Conservation (phyloP, 2,888 invertebrate genomes). For the Pyrocoelia pectoralis region DNA sequence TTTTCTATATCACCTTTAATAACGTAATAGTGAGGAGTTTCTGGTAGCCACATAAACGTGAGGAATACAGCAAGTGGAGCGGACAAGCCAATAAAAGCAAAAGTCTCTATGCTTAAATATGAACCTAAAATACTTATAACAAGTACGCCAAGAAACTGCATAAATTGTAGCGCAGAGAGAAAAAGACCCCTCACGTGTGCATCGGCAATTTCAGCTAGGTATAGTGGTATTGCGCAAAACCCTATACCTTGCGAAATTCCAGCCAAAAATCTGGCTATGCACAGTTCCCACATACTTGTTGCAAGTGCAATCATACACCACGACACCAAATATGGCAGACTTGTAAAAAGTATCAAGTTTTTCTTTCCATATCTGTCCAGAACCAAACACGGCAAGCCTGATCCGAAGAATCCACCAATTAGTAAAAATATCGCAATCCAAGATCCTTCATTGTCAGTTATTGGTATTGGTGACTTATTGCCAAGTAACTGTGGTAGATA, state of each 20-base stretch:
- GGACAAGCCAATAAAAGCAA: slow-evolving; percentile 63
- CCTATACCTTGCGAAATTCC: slow-evolving; percentile 64
- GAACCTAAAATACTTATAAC: slow-evolving; percentile 69
- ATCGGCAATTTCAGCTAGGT: slow-evolving; percentile 69
- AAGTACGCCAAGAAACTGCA: slow-evolving; percentile 61
- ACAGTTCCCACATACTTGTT: slow-evolving; percentile 64
- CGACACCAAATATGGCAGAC: slow-evolving; percentile 69
- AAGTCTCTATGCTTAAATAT: slow-evolving; percentile 64
- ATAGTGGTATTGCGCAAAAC: slow-evolving; percentile 64
- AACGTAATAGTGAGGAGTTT: slow-evolving; percentile 64
- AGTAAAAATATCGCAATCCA: slow-evolving; percentile 73
- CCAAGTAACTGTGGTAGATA: slow-evolving; percentile 64
- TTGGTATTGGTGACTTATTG: slow-evolving; percentile 59
- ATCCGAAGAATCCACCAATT: slow-evolving; percentile 70
- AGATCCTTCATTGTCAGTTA: slow-evolving; percentile 64
- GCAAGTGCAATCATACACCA: slow-evolving; percentile 71
- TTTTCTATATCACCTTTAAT: slow-evolving; percentile 55
- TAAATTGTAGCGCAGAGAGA: slow-evolving; percentile 67
- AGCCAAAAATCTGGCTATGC: slow-evolving; percentile 62
- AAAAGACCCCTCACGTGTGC: slow-evolving; percentile 67
- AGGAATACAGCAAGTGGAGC: slow-evolving; percentile 64
- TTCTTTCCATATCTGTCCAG: neutral
- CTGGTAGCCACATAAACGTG: slow-evolving; percentile 70
- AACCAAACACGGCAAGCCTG: slow-evolving; percentile 67
- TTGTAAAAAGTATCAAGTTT: neutral